These are phyloP conservation scores for Camptogramma bilineatum DNA, from an alignment of 2,888 invertebrate species.

Conservation along the genomic window DNA sequence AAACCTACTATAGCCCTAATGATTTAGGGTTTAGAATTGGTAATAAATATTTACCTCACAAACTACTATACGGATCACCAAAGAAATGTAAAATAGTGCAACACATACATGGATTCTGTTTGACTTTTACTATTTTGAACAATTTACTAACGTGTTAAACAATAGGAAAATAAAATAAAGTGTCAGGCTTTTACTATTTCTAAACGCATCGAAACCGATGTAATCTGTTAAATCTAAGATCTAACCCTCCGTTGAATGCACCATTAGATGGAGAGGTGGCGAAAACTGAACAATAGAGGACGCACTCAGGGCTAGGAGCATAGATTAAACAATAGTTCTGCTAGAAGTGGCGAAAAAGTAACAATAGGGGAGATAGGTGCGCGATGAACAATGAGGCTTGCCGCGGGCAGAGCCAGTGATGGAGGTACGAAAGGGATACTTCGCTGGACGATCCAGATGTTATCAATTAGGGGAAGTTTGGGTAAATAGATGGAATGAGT, in stretches of 20 bases:
- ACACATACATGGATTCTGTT: too few species aligned
- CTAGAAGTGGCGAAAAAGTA: conserved; percentile 61
- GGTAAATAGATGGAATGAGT: background rate
- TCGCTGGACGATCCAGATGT: background rate
- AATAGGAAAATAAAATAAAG: background rate
- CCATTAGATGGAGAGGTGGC: conserved; percentile 37
- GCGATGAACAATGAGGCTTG: conserved; percentile 55
- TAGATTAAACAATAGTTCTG: background rate
- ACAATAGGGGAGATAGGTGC: conserved; percentile 56
- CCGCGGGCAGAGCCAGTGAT: conserved; percentile 48
- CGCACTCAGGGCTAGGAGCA: conserved; percentile 37
- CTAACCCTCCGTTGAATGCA: conserved; percentile 29
- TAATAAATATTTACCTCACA: too few species aligned
- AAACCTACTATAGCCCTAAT: too few species aligned
- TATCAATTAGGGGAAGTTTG: background rate
- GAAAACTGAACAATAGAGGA: conserved; percentile 40
- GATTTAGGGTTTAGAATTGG: too few species aligned
- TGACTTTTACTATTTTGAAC: too few species aligned
- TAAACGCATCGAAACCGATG: conserved; percentile 9
- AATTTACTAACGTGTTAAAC: background rate
- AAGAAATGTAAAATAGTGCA: too few species aligned
- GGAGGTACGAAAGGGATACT: conserved; percentile 26
- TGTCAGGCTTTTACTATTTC: background rate
- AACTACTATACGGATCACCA: too few species aligned
- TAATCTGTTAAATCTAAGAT: conserved; percentile 28